Evolutionary conservation across 2,797 vertebrate species (phyloP).

Genomic region (Takifugu ocellatus): DNA sequence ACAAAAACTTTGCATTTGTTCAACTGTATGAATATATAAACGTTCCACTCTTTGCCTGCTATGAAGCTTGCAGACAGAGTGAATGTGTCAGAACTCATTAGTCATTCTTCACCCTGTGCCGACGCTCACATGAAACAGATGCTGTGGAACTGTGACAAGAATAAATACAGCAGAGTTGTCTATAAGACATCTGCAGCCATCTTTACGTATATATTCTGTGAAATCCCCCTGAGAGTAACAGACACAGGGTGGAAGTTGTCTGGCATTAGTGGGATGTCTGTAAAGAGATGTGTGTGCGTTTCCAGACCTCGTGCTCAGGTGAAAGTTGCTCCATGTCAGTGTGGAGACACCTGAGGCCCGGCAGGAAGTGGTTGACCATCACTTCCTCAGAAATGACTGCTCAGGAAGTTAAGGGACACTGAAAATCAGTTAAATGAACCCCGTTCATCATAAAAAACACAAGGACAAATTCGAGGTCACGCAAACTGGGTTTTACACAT

Average conservation of each 20-base stretch:
- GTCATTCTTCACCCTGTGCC: constrained; percentile 36
- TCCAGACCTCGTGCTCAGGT: constrained; percentile 92
- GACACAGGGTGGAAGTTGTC: no score
- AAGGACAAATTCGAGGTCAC: no score
- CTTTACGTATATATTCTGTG: no score
- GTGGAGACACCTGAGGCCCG: constrained; percentile 93
- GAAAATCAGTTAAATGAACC: no score
- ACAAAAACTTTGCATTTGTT: no score
- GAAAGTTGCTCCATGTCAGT: constrained; percentile 97
- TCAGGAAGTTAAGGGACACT: constrained; percentile 44
- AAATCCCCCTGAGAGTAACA: no score
- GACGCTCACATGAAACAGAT: constrained; percentile 47
- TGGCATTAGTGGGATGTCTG: constrained; percentile 27
- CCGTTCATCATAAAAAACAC: no score
- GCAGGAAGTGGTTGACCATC: constrained; percentile 98
- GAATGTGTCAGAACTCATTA: constrained; percentile 64
- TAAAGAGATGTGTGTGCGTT: neutral
- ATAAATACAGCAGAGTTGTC: constrained; percentile 45
- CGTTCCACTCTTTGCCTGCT: constrained; percentile 1
- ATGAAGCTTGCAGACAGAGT: constrained; percentile 16
- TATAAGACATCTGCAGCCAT: neutral
- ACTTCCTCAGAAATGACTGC: constrained; percentile 98
- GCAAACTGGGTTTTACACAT: neutral
- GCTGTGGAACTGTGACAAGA: constrained; percentile 47
- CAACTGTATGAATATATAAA: neutral